phyloP scores from a whole-genome alignment of 2,797 vertebrate species.

The Denticeps clupeoides region DNA sequence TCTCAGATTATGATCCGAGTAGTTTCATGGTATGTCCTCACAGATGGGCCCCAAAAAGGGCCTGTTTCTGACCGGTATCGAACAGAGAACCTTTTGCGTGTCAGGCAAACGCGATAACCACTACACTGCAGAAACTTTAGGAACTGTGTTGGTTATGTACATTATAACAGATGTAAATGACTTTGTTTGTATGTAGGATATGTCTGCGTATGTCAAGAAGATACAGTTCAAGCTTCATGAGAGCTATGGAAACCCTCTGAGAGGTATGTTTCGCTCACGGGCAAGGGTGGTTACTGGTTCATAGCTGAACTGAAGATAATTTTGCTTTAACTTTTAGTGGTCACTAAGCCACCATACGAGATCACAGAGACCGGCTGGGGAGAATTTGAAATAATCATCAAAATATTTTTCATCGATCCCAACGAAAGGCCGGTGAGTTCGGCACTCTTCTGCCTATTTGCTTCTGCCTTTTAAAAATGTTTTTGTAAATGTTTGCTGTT shows the following conservation, averaged over 20 bases:
- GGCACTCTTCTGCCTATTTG: no score
- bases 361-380: constrained; percentile 98
- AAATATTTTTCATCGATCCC: constrained; percentile 97
- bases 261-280: constrained; percentile 60
- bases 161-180: no score
- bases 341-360: constrained; percentile 95
- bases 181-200: constrained; percentile 64
- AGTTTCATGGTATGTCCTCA: no score
- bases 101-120: no score
- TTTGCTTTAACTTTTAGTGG: constrained; percentile 55
- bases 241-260: constrained; percentile 89
- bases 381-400: constrained; percentile 97
- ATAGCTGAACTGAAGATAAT: not conserved
- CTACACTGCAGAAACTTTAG: not conserved
- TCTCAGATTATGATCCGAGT: no score
- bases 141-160: no score
- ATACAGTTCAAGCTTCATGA: constrained; percentile 97
- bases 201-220: constrained; percentile 98
- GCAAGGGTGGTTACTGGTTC: not conserved
- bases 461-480: no score
- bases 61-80: no score
- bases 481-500: not conserved
- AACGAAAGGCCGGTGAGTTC: constrained; percentile 90
- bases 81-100: no score
- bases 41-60: no score